Base-by-base conservation (phyloP, 2,113 vertebrate species). In the Ploceus nigricollis region DNA sequence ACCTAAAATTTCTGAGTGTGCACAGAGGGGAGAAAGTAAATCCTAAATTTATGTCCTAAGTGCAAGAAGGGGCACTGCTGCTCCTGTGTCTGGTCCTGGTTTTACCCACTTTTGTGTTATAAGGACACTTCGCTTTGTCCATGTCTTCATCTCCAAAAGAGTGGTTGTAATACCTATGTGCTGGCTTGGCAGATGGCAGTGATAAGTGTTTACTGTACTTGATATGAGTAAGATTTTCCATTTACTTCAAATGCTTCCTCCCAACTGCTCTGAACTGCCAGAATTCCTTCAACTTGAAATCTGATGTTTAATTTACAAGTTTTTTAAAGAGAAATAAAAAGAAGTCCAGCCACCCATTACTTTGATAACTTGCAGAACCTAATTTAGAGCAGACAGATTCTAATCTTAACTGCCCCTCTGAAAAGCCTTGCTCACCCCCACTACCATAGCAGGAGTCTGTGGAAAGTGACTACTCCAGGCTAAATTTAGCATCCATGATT, bases 401-500 rank as follows among this genome's bases (percentile, higher is more conserved):
- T 92, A 51, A 71, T 92, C 58, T 76, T 54, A 93, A 48, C 66
- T 77, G 54, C 28, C 18, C 40, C 51, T 48, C 28, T 13, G 35
- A 77, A 94, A 66, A 72, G 42, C 73, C 50, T 86, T 73, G 37
- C 60, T 92, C 68, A 69, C 33, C 54, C 39, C 45, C 37, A 40
- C 76, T 92, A 25, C 86, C 90, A 89, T 92, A 93, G 88, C 92
- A 93, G 94, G 96, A 93, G 39, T 72, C 76, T 66, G 31, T 3
- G 1, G 68, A 90, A 77, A 47, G 86, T 81, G 92, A 83, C 82
- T 73, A 27, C 76, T 35, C 63, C 54, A 13, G 30, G 35, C 79
- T 93, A 96, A 95, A 96, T 89, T 93, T 96, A 94, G 82, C 39
- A 47, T 35, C 79, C 22, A 5, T 94, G 88, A 73, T 81, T 93